A percentile compares a stretch with the other conserved stretches of the same genome.
Evolutionary conservation across 1,140 invertebrate genomes (phyloP).

Genomic region (Cataglyphis hispanica): DNA sequence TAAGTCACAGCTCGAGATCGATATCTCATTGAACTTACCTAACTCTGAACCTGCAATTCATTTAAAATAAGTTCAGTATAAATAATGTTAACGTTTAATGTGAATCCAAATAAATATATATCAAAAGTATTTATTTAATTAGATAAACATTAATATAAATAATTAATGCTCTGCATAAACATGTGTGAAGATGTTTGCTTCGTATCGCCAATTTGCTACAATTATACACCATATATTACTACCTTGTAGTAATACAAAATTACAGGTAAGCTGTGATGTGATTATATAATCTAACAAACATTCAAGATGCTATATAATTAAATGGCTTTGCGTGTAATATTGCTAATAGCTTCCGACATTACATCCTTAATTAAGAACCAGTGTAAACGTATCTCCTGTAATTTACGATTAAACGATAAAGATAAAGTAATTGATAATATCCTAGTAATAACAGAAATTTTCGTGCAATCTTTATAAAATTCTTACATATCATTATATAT

Average conservation of each 20-base stretch:
- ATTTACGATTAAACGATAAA: conserved; percentile 16
- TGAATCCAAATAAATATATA: background rate
- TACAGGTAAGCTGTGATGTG: background rate
- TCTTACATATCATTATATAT: background rate
- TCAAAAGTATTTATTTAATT: conserved; percentile 19
- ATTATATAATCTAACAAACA: conserved; percentile 1
- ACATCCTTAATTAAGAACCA: conserved; percentile 2
- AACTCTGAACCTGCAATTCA: conserved; percentile 87
- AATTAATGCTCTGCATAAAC: background rate
- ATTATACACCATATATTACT: background rate
- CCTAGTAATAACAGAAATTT: background rate
- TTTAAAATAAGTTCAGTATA: background rate
- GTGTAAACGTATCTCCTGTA: background rate
- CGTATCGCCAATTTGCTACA: background rate
- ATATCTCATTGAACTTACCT: conserved; percentile 87
- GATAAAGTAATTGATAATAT: background rate
- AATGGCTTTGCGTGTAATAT: background rate
- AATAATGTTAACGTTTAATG: background rate
- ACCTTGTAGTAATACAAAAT: background rate
- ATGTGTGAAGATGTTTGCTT: background rate
- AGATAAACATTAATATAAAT: background rate
- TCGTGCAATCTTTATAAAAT: background rate
- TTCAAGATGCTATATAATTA: conserved; percentile 8
- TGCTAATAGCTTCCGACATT: conserved; percentile 11
- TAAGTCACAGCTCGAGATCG: conserved; percentile 87